Conservation (phyloP, 2,113 vertebrate genomes). For the Xiphophorus couchianus region DNA sequence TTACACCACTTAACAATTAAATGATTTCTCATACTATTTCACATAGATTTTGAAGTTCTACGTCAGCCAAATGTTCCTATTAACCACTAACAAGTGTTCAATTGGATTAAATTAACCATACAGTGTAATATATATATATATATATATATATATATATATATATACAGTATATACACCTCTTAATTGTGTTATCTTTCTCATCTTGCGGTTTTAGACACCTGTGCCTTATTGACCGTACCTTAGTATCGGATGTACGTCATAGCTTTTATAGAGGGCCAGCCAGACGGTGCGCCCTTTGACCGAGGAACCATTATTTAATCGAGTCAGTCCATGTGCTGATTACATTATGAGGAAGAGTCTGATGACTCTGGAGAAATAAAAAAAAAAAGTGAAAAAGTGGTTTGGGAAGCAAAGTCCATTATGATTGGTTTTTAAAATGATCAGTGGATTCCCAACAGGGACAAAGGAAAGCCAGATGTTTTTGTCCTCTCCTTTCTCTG, state of each 20-base stretch:
- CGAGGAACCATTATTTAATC: background rate
- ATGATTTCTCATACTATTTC: background rate
- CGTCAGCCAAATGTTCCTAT: constrained; percentile 32
- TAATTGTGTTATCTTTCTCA: constrained; percentile 47
- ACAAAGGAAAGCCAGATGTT: background rate
- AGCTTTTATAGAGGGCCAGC: background rate
- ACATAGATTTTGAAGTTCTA: background rate
- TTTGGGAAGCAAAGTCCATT: background rate
- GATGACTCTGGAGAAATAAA: constrained; percentile 7
- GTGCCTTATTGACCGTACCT: background rate
- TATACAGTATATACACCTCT: background rate
- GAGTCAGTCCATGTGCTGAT: background rate
- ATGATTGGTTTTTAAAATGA: background rate
- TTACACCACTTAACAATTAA: background rate
- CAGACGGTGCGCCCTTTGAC: background rate
- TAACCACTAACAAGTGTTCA: constrained; percentile 9
- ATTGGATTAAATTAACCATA: constrained; percentile 39
- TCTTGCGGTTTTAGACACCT: constrained; percentile 31
- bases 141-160: too few relatives aligned
- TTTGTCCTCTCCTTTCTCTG: constrained; percentile 1
- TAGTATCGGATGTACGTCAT: background rate
- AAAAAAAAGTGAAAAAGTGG: background rate
- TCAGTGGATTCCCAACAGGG: background rate
- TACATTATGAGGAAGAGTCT: background rate
- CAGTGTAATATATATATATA: background rate